phyloP scores from a whole-genome alignment of 2,113 vertebrate genomes.

The Colius striatus region DNA sequence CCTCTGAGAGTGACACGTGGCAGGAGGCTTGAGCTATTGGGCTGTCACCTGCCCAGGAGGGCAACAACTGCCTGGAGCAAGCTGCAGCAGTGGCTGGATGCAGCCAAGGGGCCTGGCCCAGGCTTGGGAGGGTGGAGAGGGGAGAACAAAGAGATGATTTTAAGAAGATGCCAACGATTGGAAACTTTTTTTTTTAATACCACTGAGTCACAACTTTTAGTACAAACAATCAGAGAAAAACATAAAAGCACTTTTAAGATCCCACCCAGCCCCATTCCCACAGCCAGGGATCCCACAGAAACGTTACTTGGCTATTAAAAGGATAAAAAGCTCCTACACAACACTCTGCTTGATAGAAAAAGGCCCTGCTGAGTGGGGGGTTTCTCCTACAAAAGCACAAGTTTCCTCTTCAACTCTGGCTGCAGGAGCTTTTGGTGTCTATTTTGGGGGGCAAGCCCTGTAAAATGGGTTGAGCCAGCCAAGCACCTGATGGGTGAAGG shows the following conservation, averaged over 20 bases:
- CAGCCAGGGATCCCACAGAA: not conserved
- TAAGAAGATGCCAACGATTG: not conserved
- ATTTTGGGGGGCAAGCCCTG: not conserved
- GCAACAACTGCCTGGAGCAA: not conserved
- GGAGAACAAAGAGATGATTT: not conserved
- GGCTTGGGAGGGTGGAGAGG: not conserved
- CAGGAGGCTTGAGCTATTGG: accelerated
- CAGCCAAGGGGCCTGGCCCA: not conserved
- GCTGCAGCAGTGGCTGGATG: not conserved
- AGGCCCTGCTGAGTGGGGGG: not conserved
- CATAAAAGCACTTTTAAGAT: not conserved
- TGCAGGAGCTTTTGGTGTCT: not conserved
- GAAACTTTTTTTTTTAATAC: constrained; percentile 56
- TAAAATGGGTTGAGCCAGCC: constrained; percentile 61
- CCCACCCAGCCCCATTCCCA: not conserved
- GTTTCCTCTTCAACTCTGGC: not conserved
- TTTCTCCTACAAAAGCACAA: not conserved
- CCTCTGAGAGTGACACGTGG: accelerated
- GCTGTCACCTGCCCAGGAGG: not conserved
- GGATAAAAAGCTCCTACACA: not conserved
- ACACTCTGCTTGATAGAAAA: not conserved
- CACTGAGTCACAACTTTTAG: not conserved
- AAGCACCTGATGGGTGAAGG: constrained; percentile 77
- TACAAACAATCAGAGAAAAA: constrained; percentile 6
- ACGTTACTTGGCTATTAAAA: not conserved